These are phyloP conservation scores for Cybosia mesomella DNA, from an alignment of 2,888 invertebrate genomes.

Conservation along the genomic window DNA sequence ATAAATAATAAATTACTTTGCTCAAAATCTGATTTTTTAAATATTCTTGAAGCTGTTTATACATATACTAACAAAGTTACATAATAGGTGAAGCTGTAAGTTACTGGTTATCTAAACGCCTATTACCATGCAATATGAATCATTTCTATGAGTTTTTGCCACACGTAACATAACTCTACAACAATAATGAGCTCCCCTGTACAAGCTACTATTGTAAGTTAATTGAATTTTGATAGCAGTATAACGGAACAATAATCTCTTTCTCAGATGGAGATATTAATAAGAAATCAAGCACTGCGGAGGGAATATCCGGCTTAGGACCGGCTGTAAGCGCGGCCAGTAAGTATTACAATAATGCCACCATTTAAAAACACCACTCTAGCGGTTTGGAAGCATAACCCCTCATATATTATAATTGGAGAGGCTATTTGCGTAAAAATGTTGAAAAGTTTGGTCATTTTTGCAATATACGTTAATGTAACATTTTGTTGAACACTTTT, in stretches of 20 bases:
- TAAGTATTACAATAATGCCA: slow-evolving; percentile 65
- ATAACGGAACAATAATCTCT: slow-evolving; percentile 38
- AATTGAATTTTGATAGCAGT: slow-evolving; percentile 12
- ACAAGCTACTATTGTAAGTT: background rate
- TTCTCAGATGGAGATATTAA: slow-evolving; percentile 72
- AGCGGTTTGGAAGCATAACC: slow-evolving; percentile 45
- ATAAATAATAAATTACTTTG: too few species aligned
- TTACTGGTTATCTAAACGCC: too few species aligned
- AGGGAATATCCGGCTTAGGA: slow-evolving; percentile 77
- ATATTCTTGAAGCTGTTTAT: too few species aligned
- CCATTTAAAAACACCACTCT: slow-evolving; percentile 50
- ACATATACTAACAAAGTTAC: too few species aligned
- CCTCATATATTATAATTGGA: slow-evolving; percentile 49
- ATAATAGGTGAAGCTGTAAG: too few species aligned
- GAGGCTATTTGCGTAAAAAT: slow-evolving; percentile 36
- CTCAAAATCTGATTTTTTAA: too few species aligned
- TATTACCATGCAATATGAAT: too few species aligned
- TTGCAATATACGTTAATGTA: background rate
- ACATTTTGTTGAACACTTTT: background rate
- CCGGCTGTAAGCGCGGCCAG: slow-evolving; percentile 83
- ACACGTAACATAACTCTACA: background rate
- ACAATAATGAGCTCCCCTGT: background rate
- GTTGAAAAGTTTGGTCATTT: slow-evolving; percentile 7
- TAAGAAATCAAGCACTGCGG: slow-evolving; percentile 72
- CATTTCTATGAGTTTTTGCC: too few species aligned